Conservation (phyloP, 2,888 invertebrate species). For the Pycnomerus fuliginosus region DNA sequence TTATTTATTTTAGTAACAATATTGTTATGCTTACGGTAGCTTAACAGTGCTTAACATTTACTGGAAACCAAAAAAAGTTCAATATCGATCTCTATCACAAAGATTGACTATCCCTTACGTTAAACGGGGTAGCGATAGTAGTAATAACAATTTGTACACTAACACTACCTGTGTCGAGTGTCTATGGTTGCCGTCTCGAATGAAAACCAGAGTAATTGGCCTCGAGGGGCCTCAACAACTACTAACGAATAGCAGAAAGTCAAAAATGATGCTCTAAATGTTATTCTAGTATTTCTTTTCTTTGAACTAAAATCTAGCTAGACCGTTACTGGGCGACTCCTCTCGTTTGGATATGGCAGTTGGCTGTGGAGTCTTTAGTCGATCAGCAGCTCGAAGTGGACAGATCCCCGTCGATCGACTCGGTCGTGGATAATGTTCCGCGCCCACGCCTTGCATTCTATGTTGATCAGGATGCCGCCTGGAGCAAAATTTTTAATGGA, state of each 20-base stretch:
- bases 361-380: slow-evolving; percentile 69
- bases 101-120: no score
- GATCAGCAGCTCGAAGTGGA: slow-evolving; percentile 93
- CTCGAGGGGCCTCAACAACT: no score
- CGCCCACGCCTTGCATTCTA: slow-evolving; percentile 93
- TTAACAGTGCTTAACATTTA: slow-evolving; percentile 48
- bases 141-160: no score
- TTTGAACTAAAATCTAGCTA: slow-evolving; percentile 15
- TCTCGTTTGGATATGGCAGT: slow-evolving; percentile 29
- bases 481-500: slow-evolving; percentile 36
- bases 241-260: no score
- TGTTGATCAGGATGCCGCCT: slow-evolving; percentile 88
- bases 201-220: no score
- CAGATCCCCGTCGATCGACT: slow-evolving; percentile 85
- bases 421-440: slow-evolving; percentile 85
- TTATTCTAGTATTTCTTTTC: no score
- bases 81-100: no score
- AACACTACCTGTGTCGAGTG: no score
- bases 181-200: no score
- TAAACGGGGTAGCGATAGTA: no score
- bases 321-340: slow-evolving; percentile 14
- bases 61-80: background rate
- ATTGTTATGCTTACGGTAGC: slow-evolving; percentile 42
- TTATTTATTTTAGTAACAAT: slow-evolving; percentile 52
- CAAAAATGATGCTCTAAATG: slow-evolving; percentile 16